Conservation (phyloP, 2,797 vertebrate genomes). For the Crossoptilon crossoptilon region DNA sequence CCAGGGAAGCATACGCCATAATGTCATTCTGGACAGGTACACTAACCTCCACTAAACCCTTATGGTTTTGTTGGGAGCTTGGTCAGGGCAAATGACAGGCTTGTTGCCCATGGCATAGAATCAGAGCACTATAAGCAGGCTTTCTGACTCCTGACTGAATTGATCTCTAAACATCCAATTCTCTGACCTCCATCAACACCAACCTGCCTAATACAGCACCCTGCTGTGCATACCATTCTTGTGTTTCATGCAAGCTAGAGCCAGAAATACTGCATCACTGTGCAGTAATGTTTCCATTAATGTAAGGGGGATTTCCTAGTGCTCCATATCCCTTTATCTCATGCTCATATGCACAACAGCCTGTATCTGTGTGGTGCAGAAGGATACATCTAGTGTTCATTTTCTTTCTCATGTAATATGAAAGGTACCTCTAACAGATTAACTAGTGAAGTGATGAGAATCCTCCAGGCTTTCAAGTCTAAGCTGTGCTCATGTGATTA, state of each 20-base stretch:
- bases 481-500: conserved; percentile 32
- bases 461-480: conserved; percentile 45
- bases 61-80: not conserved
- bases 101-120: not conserved
- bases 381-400: conserved; percentile 34
- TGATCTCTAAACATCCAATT: not conserved
- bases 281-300: not conserved
- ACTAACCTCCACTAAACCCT: not conserved
- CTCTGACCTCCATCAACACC: not conserved
- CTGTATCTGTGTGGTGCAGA: conserved; percentile 38
- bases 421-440: conserved; percentile 46
- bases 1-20: not conserved
- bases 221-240: not conserved
- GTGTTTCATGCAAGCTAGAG: not conserved
- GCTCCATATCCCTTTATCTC: conserved; percentile 27
- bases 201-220: not conserved
- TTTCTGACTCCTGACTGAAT: not conserved
- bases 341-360: not conserved
- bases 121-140: fast-evolving
- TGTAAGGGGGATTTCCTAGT: not conserved
- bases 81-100: not conserved
- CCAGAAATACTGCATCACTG: not conserved
- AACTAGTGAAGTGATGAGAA: conserved; percentile 33
- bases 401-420: conserved; percentile 30
- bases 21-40: not conserved